Percentiles rank a stretch among this genome's conserved stretches.
Evolutionary conservation across 2,113 vertebrate genomes (phyloP).

Genomic region (Tyto alba): DNA sequence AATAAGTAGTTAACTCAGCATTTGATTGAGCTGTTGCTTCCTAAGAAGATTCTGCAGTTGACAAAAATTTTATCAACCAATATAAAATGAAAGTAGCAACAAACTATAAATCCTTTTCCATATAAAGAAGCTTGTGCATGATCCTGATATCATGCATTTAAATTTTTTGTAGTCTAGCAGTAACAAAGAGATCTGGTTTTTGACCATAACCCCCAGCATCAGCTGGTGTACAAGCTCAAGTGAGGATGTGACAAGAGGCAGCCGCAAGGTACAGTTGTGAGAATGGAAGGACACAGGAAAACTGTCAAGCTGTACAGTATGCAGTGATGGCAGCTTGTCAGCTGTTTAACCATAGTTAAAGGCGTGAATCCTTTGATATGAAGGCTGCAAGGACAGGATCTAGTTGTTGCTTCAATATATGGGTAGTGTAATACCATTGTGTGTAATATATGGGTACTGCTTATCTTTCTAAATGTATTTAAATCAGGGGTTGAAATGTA

Average conservation of each 20-base stretch:
- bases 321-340: neutral
- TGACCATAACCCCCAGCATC: neutral
- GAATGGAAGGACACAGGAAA: neutral
- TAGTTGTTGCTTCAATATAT: constrained; percentile 8
- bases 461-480: constrained; percentile 22
- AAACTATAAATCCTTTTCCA: neutral
- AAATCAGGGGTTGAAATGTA: constrained; percentile 13
- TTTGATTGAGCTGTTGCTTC: neutral
- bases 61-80: neutral
- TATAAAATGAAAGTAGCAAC: neutral
- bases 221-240: neutral
- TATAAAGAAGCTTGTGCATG: neutral
- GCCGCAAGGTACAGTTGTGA: neutral
- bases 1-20: neutral
- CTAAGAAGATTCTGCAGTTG: neutral
- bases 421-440: neutral
- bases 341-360: neutral
- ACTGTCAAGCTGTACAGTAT: neutral
- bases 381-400: neutral
- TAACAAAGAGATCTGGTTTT: neutral
- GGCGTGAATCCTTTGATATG: neutral
- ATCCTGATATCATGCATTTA: neutral
- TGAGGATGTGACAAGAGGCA: neutral
- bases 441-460: neutral
- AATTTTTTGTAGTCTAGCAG: neutral